Evolutionary conservation across 2,113 vertebrate species (phyloP), one percentile per base, ranked within the genome.

Genomic region (Eulemur macaco): DNA sequence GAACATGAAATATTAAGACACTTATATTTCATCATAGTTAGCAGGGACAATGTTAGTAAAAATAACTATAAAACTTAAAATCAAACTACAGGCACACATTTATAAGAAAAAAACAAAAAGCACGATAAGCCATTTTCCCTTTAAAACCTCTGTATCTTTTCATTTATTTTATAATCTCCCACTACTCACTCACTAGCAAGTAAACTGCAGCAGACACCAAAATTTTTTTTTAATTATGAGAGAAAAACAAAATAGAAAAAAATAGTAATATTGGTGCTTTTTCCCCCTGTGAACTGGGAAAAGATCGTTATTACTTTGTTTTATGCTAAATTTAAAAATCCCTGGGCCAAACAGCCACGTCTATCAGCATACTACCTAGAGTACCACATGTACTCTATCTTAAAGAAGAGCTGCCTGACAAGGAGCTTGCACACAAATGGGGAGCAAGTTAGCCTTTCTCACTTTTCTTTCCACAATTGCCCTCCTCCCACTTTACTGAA

Each of bases 221-320:
- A 66, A 56, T 13, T 69, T 84, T 25, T 58, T 71, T 73, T 29
- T 27, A 42, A 47, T 73, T 80, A 54, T 29, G 52, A 85, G 23
- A 39, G 13, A 96, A 92, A 92, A 94, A 84, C 50, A 66, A 89
- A 95, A 84, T 20, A 47, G 21, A 50, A 86, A 91, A 81, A 58
- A 60, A 83, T 1, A 77, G 13, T 39, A 69, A 52, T n/a, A 54
- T 18, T 66, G 47, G 54, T 47, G 10, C 12, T 45, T 85, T 76
- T 45, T 10, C 3, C 13, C 37, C 18, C 17, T 50, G 20, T 68
- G 42, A 74, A 68, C 47, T 76, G 27, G 31, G 45, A 82, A 96
- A 86, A 81, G 21, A 69, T 60, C 52, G 64, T 17, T 54, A 42
- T 56, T 86, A 81, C 5, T 73, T 54, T 80, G 42, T 73, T 86